Evolutionary conservation across 1,140 invertebrate genomes (phyloP), one percentile per base, ranked within the genome.

Genomic region (Zaprionus gabonicus): DNA sequence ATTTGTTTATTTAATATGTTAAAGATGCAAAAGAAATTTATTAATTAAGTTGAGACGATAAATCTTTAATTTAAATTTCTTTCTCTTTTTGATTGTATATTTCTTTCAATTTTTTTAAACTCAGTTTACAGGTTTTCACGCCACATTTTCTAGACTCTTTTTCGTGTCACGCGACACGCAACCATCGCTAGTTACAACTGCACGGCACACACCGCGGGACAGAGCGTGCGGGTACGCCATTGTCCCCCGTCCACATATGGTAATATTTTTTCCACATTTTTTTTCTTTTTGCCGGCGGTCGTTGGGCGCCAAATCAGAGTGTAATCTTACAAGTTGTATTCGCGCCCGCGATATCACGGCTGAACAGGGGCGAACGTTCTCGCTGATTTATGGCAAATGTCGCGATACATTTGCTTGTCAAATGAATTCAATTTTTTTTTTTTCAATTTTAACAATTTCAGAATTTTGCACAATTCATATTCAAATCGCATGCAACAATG

Each of bases 171-270:
- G 41, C n/a, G 49, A 38, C 46, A 49, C 46, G 63, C 4, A n/a
- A 23, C 63, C 51, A 27, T 65, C 63, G 36, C 36, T 44, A 56
- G 64, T 31, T 28, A 55, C 41, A 75, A 58, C 17, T 75, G 66
- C 46, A 41, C 38, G 38, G 15, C 4, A 41, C 38, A 41, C 27
- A 57, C 41, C 69, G 70, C 63, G 53, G 46, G 25, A 38, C 28
- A 75, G 65, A 46, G 20, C 46, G 12, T 46, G 68, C 20, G 56
- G 53, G 73, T 63, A 34, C 36, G 69, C 15, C 46, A 70, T 58
- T 75, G 53, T 70, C 34, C 62, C 62, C 28, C 41, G 55, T 36
- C 72, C 81, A 84, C 83, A 87, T 87, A 87, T 88, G 84, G 85
- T 76, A 84, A 88, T 88, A 81, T 70, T 49, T 17, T 64, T 65